Evolutionary conservation across 2,888 invertebrate species (phyloP).

Genomic region (Lycia hirtaria): DNA sequence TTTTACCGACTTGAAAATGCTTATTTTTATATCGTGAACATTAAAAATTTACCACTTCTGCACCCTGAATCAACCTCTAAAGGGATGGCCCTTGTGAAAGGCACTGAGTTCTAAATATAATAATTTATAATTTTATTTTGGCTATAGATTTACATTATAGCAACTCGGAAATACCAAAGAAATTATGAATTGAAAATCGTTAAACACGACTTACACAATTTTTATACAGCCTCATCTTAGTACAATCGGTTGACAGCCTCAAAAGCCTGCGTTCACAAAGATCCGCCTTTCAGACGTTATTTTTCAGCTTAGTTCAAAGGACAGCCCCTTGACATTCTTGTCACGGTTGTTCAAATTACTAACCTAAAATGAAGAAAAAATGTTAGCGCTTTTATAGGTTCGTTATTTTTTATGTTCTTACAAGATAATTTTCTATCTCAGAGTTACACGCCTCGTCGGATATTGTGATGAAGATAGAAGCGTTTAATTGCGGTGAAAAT

Average conservation of each 20-base stretch:
- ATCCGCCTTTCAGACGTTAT: background rate
- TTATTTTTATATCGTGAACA: no score
- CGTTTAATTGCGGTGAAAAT: conserved; percentile 8
- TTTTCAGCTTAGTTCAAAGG: background rate
- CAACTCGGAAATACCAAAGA: no score
- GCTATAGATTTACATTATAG: no score
- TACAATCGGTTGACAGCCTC: background rate
- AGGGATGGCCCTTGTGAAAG: no score
- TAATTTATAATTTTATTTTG: no score
- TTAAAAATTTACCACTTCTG: no score
- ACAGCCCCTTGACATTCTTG: conserved; percentile 3
- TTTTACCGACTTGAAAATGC: no score
- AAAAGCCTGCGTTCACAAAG: background rate
- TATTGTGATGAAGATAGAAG: background rate
- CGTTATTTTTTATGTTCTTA: background rate
- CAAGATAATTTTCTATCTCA: conserved; percentile 2
- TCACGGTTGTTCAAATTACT: background rate
- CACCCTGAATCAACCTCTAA: no score
- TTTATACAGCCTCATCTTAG: no score
- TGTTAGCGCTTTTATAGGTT: background rate
- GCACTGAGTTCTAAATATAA: no score
- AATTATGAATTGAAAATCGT: no score
- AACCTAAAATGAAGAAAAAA: background rate
- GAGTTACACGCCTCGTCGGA: conserved; percentile 19
- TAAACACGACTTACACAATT: no score